These are phyloP conservation scores for Tinamus major DNA, from an alignment of 2,797 vertebrate species.

Conservation along the genomic window DNA sequence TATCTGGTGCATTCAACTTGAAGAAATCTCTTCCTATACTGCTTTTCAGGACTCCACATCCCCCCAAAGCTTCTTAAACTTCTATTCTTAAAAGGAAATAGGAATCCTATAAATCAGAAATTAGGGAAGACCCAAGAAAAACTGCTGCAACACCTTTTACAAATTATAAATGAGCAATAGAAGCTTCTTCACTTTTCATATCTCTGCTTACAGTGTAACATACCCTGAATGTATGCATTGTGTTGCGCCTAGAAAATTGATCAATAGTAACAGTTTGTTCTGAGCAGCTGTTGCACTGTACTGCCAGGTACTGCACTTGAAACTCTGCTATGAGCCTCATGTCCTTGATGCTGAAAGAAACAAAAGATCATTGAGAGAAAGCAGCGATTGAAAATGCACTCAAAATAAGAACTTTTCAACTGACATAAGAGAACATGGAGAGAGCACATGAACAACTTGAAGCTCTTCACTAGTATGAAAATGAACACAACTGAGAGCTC, in stretches of 20 bases:
- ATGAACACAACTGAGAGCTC: conserved; percentile 60
- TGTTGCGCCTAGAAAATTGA: conserved; percentile 82
- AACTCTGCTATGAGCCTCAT: conserved; percentile 63
- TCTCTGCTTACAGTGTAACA: background rate
- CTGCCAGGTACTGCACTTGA: conserved; percentile 74
- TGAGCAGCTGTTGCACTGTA: conserved; percentile 69
- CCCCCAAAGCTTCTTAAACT: background rate
- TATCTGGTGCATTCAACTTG: background rate
- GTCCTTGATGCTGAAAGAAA: conserved; percentile 72
- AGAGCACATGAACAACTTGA: background rate
- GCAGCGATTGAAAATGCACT: background rate
- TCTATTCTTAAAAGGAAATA: background rate
- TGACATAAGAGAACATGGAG: background rate
- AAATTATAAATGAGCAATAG: background rate
- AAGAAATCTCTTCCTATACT: background rate
- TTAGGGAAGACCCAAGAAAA: background rate
- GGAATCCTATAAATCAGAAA: background rate
- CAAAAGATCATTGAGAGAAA: background rate
- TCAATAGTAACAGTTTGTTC: conserved; percentile 70
- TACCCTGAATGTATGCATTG: conserved; percentile 83
- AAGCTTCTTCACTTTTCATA: background rate
- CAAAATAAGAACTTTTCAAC: background rate
- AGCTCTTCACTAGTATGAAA: background rate
- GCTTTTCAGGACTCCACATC: background rate
- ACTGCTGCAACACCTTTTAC: background rate